Evolutionary conservation across 1,140 invertebrate genomes (phyloP), one percentile per base, ranked within the genome.

Genomic region (Scaptomyza graminum): DNA sequence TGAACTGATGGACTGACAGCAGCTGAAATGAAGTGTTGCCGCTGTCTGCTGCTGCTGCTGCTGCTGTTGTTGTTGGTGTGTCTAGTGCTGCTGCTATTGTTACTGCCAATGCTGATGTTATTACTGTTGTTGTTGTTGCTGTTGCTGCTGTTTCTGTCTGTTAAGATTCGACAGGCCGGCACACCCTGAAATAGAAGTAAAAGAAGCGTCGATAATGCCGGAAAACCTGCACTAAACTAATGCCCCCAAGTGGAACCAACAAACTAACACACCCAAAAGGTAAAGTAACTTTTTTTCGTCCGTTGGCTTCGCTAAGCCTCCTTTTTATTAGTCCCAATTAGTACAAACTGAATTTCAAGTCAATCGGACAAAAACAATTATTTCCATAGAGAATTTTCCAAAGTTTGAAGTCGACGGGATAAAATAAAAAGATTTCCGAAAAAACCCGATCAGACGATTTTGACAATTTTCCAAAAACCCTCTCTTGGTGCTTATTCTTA

Each of bases 101-200:
- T 50, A 25, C 12, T 44, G 16, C 18, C 28, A 18, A 18, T 46
- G 15, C 22, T 66, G 46, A 12, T 51, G 46, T 18, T 60, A 44
- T 8, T 22, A 7, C 28, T 39, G 34, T 12, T 39, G 9, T 8
- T 12, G 9, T 12, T 41, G n/a, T 13, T 47, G 43, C 5, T 25
- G 8, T 11, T 31, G 28, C 3, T 52, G 34, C 11, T 56, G 54
- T 37, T 31, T 16, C 13, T 25, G 59, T 50, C 59, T 74, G 67
- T 51, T 25, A 46, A 75, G 79, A 64, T 83, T 76, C 80, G 79
- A 67, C 79, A 65, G 63, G 63, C 28, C 34, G 61, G 62, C 79
- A 83, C 79, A 84, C 79, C 79, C 76, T 9, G 41, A 63, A 70
- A 56, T 15, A 11, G 3, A 66, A 70, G 64, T 22, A 37, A 4